These are phyloP conservation scores for Brachyptera putata DNA, from an alignment of 2,888 invertebrate species.

Conservation along the genomic window DNA sequence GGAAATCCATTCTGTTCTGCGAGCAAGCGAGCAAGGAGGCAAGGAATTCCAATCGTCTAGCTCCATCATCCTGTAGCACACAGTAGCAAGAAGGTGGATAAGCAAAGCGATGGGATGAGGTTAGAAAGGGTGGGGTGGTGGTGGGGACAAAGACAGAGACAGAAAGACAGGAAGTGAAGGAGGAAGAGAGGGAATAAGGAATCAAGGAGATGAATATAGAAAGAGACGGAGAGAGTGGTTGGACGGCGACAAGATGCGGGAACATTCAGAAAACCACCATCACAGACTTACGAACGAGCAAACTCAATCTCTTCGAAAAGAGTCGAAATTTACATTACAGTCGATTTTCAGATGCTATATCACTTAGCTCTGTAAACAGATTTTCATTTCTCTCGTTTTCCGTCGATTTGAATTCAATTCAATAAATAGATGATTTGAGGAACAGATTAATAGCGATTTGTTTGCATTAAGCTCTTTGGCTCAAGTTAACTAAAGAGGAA, in stretches of 20 bases:
- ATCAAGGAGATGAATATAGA: slow-evolving; percentile 3
- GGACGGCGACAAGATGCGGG: slow-evolving; percentile 12
- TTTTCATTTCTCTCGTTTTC: slow-evolving; percentile 10
- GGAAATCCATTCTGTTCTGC: slow-evolving; percentile 13
- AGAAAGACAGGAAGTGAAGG: background rate
- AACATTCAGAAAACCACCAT: slow-evolving; percentile 23
- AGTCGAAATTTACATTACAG: slow-evolving; percentile 21
- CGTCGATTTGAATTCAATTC: slow-evolving; percentile 9
- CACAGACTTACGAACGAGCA: slow-evolving; percentile 17
- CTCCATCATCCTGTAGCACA: background rate
- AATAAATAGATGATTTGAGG: slow-evolving; percentile 13
- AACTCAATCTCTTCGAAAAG: slow-evolving; percentile 28
- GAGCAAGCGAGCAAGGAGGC: slow-evolving; percentile 16
- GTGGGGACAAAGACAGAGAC: background rate
- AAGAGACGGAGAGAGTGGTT: background rate
- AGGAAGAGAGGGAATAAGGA: background rate
- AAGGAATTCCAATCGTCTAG: slow-evolving; percentile 28
- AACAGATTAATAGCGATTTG: slow-evolving; percentile 15
- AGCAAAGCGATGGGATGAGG: background rate
- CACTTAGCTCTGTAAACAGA: slow-evolving; percentile 25
- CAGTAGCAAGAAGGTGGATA: slow-evolving; percentile 1
- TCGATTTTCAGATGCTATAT: slow-evolving; percentile 20
- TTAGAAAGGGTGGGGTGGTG: too few species aligned
- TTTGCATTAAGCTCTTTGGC: slow-evolving; percentile 13
- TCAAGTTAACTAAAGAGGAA: slow-evolving; percentile 9